phyloP scores from a whole-genome alignment of 37 sponge, comb jelly and placozoan genomes.

The Cliona cf. orientalis region DNA sequence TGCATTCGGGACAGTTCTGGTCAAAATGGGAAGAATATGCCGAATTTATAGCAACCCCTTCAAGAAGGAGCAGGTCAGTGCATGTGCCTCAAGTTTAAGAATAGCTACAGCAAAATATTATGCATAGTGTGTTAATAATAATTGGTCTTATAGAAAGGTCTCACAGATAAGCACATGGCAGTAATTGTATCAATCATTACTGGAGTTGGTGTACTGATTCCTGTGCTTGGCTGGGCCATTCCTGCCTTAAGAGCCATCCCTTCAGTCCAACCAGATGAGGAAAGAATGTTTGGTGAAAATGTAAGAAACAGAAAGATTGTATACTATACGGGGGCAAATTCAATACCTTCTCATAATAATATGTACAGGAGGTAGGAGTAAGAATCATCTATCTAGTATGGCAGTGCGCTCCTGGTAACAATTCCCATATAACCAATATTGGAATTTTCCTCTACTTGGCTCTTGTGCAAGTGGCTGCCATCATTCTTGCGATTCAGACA shows the following conservation, averaged over 20 bases:
- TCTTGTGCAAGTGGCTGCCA: too few relatives aligned
- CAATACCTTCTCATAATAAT: not conserved
- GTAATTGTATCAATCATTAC: not conserved
- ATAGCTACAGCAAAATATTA: too few relatives aligned
- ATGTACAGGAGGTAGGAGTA: constrained; percentile 4
- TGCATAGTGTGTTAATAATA: too few relatives aligned
- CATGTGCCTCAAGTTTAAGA: too few relatives aligned
- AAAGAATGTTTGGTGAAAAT: not conserved
- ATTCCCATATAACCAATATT: not conserved
- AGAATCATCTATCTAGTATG: not conserved
- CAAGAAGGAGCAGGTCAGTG: not conserved
- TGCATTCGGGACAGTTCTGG: constrained; percentile 20
- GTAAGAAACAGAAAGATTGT: too few relatives aligned
- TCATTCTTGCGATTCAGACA: too few relatives aligned
- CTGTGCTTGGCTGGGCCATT: not conserved
- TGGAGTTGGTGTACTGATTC: constrained; percentile 3
- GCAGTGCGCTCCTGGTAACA: constrained; percentile 22
- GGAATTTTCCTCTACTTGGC: too few relatives aligned
- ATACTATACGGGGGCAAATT: too few relatives aligned
- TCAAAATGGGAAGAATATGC: constrained; percentile 26
- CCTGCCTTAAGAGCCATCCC: not conserved
- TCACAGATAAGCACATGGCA: not conserved
- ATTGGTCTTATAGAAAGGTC: too few relatives aligned
- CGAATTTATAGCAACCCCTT: constrained; percentile 1
- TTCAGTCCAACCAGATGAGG: not conserved